Evolutionary conservation across 2,888 invertebrate genomes (phyloP), one percentile per base, ranked within the genome.

Genomic region (Harpalus rubripes): DNA sequence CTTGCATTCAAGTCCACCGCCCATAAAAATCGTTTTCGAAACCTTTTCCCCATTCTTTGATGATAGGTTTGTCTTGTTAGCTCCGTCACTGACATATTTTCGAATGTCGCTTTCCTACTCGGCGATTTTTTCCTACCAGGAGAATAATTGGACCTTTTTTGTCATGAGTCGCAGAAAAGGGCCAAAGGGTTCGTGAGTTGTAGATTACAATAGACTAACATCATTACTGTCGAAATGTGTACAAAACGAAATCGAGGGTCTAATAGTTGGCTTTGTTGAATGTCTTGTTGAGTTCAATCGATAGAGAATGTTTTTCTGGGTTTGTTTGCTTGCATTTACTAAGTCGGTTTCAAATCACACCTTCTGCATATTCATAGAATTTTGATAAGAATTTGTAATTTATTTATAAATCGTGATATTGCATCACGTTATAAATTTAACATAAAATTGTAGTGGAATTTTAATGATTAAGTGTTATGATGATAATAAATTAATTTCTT

Each of bases 111-210:
- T 59, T 59, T 16, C n/a, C 16, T 16, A 59, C 7, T 7, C 4
- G 59, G 16, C 16, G 59, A 59, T 52, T 59, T 63, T 22, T 65
- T 68, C 15, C 68, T n/a, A 68, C 41, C 68, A n/a, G n/a, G 6
- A 39, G 32, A 12, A 68, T 68, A 68, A 68, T 68, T 68, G 68
- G 68, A 68, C 41, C 68, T n/a, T 39, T 52, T 68, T 26, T 68
- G 68, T 15, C 63, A 63, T 61, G 15, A 18, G 59, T 32, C 1
- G 12, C 65, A 6, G 26, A 7, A 4, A 63, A 68, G 15, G 68
- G 15, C n/a, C n/a, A 10, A 39, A 26, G 39, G 39, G 12, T 26
- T 68, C 15, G 59, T 15, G 68, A 39, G 15, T 39, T 32, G 10
- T 68, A 39, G 65, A 39, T 39, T 39, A 68, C 68, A 68, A 68